Evolutionary conservation across 2,113 vertebrate genomes (phyloP), one percentile per base, ranked within the genome.

Genomic region (Coptodon rendalli): DNA sequence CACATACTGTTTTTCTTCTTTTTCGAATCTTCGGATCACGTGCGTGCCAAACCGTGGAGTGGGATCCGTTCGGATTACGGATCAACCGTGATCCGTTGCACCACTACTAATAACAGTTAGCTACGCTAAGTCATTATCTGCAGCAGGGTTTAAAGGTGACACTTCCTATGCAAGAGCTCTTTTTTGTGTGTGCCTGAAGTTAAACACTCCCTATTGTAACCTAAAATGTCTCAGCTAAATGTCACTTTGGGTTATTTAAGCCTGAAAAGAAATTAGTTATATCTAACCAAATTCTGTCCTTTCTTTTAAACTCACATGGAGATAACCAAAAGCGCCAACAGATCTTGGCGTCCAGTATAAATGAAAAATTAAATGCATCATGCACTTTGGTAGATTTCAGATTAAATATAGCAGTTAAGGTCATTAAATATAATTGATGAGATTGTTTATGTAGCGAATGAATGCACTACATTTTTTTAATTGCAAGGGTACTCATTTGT

Each of bases 361-460:
- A 90, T 84, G 7, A 86, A 71, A 73, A 84, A 83, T 48, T 24
- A 92, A 52, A 78, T 63, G 94, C 93, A 95, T 93, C 81, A 59
- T 57, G 94, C 94, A 96, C 95, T 96, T 96, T 96, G 89, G 81
- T 88, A 81, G 91, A 92, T 91, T 88, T 89, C 89, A 88, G 81
- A 86, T 79, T 76, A 85, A 91, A 81, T 83, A 82, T 50, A 89
- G 83, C 89, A 91, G 83, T 85, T 53, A 56, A 85, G 38, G 84
- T 85, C 11, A 43, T 87, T 76, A 88, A 81, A 66, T 43, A 83
- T 24, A 80, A 68, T 71, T 19, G 1, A 81, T 80, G 61, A 43
- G 54, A 89, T 61, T 73, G 52, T 90, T 54, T 87, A 22, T 86
- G 63, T 40, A 31, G 38, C 53, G 57, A 87, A 17, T 80, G 82